phyloP scores from a whole-genome alignment of 2,888 invertebrate species.

The Invenusta paracnida region DNA sequence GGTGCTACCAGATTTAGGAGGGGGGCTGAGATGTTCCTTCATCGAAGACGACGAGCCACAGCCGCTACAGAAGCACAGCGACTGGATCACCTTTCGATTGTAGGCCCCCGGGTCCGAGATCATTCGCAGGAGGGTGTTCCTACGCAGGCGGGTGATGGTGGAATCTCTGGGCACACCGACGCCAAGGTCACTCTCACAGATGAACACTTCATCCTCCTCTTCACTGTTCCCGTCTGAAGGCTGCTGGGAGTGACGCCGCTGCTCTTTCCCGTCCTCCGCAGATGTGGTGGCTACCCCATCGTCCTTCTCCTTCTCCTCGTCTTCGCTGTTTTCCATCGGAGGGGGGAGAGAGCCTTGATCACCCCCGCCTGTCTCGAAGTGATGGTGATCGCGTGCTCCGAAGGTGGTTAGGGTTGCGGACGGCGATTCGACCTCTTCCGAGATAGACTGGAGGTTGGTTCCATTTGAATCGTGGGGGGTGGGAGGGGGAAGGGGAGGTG shows the following conservation, averaged over 20 bases:
- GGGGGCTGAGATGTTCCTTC: too few relatives aligned
- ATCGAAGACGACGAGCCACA: neutral
- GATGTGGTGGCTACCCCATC: neutral
- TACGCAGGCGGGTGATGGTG: slow-evolving; percentile 45
- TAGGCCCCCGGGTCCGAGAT: slow-evolving; percentile 60
- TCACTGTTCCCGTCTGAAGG: too few relatives aligned
- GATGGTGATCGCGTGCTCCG: too few relatives aligned
- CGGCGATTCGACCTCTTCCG: too few relatives aligned
- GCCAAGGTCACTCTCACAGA: slow-evolving; percentile 43
- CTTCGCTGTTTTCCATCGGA: too few relatives aligned
- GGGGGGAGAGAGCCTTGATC: too few relatives aligned
- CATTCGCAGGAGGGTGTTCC: slow-evolving; percentile 59
- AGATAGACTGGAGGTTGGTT: too few relatives aligned
- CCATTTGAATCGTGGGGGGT: too few relatives aligned
- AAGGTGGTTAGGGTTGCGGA: too few relatives aligned
- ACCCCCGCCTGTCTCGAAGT: too few relatives aligned
- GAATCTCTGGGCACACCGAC: slow-evolving; percentile 37
- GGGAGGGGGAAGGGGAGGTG: too few relatives aligned
- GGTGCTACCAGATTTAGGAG: neutral
- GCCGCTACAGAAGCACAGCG: slow-evolving; percentile 49
- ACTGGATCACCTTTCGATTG: slow-evolving; percentile 57
- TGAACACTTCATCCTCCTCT: slow-evolving; percentile 45
- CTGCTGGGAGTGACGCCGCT: slow-evolving; percentile 43
- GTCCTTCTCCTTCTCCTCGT: slow-evolving; percentile 21
- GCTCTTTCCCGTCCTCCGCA: slow-evolving; percentile 39